Base-by-base conservation (phyloP, 2,797 vertebrate species). In the Cottoperca gobio region DNA sequence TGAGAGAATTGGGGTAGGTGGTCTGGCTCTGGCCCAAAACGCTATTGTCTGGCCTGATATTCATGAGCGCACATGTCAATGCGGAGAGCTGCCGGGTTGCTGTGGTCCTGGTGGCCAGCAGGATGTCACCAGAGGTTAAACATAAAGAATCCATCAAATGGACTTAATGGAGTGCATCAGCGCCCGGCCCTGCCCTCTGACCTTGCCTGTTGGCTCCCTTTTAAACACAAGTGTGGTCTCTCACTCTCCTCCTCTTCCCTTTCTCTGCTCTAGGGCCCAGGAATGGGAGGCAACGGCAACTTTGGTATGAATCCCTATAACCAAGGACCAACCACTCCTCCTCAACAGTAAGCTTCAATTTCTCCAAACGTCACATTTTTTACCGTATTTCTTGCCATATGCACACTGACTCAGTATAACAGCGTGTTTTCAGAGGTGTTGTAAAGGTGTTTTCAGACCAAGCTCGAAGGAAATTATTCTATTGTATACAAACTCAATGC, bases 1-100 rank as follows among this genome's bases (percentile, higher is more conserved):
- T 79, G 97, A 99, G 95, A 98, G 97, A 95, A 97, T 99, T 84
- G 97, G 97, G 90, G 98, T 99, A 93, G 73, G 93, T 90, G 90
- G 92, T 92, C 92, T 55, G 33, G 14, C 73, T 45, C 37, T 16
- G 8, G 24, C 8, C 58, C 61, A 62, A 55, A 73, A 69, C 23
- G 9, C 88, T 69, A 87, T 94, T 93, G 93, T 93, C 81, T 79
- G 79, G 65, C 19, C 74, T 69, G 76, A 91, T 93, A 93, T 94
- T 94, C 93, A 94, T 94, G 92, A 94, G 90, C 59, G 42, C 90
- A 90, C 91, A 92, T 92, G 93, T 93, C 91, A 86, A 45, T 78
- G 86, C 21, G 14, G 64, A 67, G 82, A 78, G 81, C 74, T 67
- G 80, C 81, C 14, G 76, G 73, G 80, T 57, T 73, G 75, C 82